Base-by-base conservation (phyloP, 2,113 vertebrate species). In the Meleagris gallopavo region DNA sequence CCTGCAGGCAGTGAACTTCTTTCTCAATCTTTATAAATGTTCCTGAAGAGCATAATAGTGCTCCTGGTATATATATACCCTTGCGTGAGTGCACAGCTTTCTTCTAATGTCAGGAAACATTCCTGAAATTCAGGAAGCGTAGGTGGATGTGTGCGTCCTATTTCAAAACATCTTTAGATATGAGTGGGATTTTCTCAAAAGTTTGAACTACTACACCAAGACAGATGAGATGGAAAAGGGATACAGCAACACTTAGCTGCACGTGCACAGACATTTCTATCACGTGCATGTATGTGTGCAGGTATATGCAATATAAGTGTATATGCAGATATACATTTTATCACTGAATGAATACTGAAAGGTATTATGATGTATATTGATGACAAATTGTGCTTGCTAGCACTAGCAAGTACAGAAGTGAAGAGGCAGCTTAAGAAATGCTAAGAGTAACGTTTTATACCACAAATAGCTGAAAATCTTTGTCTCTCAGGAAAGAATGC, bases 251-350 rank as follows among this genome's bases (percentile, higher is more conserved):
- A 77, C 6, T 34, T 46, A 61, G 1, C 36, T 36, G 16, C 4
- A 67, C 4, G 43, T 40, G 22, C 13, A 11, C 3, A 60, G 52
- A 21, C 4, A 22, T 18, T 48, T 36, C 8, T 8, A 38, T 5
- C 21, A 11, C 7, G 10, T 11, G 22, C 15, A 9, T 5, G 24
- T 20, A 27, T 3, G 29, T 6, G 11, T 52, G 32, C 27, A 72
- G 46, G 50, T 29, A 4, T 11, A 40, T n/a, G 29, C 11, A 48
- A 48, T 48, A 12, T 13, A 48, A 72, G 40, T 48, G 65, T 32
- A 32, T 0, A 6, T 2, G 4, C 6, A 52, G 7, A 69, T 2
- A 18, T 4, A 12, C 7, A n/a, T n/a, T n/a, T n/a, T n/a, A n/a
- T n/a, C n/a, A n/a, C n/a, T n/a, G n/a, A n/a, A n/a, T n/a, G n/a